These are phyloP conservation scores for Alligator mississippiensis DNA, from an alignment of 2,113 vertebrate species.

Conservation along the genomic window DNA sequence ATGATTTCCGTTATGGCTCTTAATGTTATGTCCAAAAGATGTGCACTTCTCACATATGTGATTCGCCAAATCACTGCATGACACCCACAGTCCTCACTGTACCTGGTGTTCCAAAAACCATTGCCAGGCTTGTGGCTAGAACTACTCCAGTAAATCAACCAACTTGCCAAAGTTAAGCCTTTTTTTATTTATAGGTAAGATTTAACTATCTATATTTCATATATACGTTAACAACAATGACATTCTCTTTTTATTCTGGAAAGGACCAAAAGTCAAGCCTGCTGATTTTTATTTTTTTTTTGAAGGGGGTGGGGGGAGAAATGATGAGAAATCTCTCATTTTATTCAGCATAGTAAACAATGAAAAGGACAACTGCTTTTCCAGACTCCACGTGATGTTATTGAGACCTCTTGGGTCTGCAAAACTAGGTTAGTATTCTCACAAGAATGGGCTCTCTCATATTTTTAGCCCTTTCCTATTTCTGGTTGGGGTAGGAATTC, in stretches of 20 bases:
- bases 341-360: neutral
- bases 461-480: constrained; percentile 36
- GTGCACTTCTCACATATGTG: constrained; percentile 3
- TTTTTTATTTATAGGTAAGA: neutral
- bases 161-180: neutral
- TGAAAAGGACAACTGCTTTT: neutral
- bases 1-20: neutral
- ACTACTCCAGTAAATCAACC: neutral
- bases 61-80: neutral
- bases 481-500: constrained; percentile 65
- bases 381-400: constrained; percentile 61
- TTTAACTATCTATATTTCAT: neutral
- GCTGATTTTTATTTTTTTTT: neutral
- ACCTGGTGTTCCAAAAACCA: neutral
- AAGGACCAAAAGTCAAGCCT: constrained; percentile 30
- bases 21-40: neutral
- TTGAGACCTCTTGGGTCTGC: constrained; percentile 62
- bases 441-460: constrained; percentile 67
- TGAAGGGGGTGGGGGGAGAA: neutral
- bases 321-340: neutral
- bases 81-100: neutral
- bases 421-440: constrained; percentile 70
- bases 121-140: accelerated
- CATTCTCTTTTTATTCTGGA: neutral
- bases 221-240: neutral